Percentiles rank a stretch among this genome's conserved stretches.
These are phyloP conservation scores for Cataglyphis albicans DNA, from an alignment of 2,888 invertebrate genomes.

Conservation along the genomic window DNA sequence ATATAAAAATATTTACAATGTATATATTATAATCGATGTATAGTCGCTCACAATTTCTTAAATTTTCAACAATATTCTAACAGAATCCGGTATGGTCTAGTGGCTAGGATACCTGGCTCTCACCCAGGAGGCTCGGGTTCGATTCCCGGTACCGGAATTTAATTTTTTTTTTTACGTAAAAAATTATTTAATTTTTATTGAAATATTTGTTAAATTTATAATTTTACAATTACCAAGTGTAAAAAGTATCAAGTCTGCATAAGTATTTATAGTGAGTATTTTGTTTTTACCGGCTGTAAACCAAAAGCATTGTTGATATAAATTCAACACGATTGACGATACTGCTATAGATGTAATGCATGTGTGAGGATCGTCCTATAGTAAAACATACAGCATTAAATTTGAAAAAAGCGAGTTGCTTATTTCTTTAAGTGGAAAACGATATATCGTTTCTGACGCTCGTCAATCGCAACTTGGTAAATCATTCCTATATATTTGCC, in stretches of 20 bases:
- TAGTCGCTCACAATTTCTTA: neutral
- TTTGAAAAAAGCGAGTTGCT: neutral
- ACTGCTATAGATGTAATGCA: neutral
- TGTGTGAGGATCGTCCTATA: neutral
- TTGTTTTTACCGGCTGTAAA: neutral
- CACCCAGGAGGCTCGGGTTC: constrained; percentile 89
- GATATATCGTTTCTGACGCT: neutral
- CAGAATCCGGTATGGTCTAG: constrained; percentile 87
- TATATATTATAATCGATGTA: neutral
- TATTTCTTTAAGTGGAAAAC: constrained; percentile 45
- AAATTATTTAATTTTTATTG: neutral
- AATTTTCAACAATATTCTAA: accelerated
- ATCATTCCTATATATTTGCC: constrained; percentile 12
- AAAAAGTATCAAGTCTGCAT: neutral
- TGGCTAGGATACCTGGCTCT: constrained; percentile 89
- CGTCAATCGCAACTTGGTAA: constrained; percentile 27
- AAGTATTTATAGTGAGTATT: neutral
- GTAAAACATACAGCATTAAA: constrained; percentile 28
- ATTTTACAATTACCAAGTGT: neutral
- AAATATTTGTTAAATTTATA: neutral
- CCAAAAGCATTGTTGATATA: neutral
- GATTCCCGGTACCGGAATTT: constrained; percentile 87
- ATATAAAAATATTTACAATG: constrained; percentile 4
- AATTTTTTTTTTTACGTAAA: neutral
- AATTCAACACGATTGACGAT: neutral